Evolutionary conservation across 1,140 invertebrate genomes (phyloP).

Genomic region (Coenobita brevimanus): DNA sequence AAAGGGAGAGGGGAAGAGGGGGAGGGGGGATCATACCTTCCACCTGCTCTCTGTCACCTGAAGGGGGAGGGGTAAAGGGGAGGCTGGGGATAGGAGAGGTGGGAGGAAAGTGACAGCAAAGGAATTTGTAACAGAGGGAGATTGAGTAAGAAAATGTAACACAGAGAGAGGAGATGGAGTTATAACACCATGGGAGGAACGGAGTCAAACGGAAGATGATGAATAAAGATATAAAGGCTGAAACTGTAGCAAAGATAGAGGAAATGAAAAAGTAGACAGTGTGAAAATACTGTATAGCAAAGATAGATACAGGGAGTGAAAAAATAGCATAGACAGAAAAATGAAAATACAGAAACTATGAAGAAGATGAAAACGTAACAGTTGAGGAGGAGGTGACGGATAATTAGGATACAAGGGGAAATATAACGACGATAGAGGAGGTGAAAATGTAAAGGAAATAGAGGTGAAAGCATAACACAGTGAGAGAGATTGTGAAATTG

Average conservation of each 20-base stretch:
- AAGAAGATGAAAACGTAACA: not conserved
- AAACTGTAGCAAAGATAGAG: too few species aligned
- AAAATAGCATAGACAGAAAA: not conserved
- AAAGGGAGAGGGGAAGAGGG: not conserved
- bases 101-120: not conserved
- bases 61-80: not conserved
- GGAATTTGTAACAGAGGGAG: not conserved
- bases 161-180: not conserved
- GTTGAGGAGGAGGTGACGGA: not conserved
- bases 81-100: too few species aligned
- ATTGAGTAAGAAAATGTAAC: not conserved
- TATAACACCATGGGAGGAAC: too few species aligned
- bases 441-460: not conserved
- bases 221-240: too few species aligned
- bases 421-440: not conserved
- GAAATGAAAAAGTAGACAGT: too few species aligned
- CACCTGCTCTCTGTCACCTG: constrained; percentile 27
- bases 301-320: too few species aligned
- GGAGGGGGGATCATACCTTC: constrained; percentile 38
- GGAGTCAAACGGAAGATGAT: too few species aligned
- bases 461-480: not conserved
- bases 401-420: not conserved
- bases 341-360: not conserved
- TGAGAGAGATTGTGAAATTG: not conserved
- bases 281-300: not conserved